These are phyloP conservation scores for Rhynchotus rufescens DNA, from an alignment of 2,797 vertebrate species.

Conservation along the genomic window DNA sequence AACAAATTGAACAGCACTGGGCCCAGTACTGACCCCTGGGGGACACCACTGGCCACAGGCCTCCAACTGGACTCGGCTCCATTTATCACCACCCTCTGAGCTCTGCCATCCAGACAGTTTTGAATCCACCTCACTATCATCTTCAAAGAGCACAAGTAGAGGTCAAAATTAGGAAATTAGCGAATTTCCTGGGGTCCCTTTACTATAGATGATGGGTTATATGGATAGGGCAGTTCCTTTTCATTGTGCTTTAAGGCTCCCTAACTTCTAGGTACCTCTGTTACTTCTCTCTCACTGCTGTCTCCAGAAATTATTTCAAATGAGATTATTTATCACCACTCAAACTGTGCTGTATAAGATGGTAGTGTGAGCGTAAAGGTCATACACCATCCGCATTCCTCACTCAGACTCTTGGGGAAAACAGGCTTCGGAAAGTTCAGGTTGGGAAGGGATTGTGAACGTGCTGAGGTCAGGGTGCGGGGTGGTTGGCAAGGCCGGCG, in stretches of 20 bases:
- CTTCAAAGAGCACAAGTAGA: background rate
- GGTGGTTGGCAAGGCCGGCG: background rate
- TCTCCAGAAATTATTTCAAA: background rate
- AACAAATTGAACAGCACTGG: no score
- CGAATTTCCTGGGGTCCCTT: background rate
- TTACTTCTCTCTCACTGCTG: background rate
- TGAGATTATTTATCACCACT: background rate
- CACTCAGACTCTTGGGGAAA: background rate
- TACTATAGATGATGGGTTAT: background rate
- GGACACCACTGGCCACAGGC: no score
- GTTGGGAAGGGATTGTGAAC: background rate
- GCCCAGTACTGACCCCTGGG: no score
- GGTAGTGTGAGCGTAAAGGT: fast-evolving
- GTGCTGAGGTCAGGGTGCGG: background rate
- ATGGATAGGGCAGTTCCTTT: background rate
- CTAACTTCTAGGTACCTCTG: background rate
- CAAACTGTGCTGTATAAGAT: background rate
- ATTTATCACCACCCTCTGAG: no score
- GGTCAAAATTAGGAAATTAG: background rate
- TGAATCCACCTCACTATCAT: background rate
- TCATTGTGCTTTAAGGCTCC: background rate
- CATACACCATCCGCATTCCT: background rate
- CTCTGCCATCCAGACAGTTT: no score
- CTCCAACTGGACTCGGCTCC: no score
- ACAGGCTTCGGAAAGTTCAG: fast-evolving